Base-by-base conservation (phyloP, 2,113 vertebrate genomes). In the Odontophorus gujanensis region DNA sequence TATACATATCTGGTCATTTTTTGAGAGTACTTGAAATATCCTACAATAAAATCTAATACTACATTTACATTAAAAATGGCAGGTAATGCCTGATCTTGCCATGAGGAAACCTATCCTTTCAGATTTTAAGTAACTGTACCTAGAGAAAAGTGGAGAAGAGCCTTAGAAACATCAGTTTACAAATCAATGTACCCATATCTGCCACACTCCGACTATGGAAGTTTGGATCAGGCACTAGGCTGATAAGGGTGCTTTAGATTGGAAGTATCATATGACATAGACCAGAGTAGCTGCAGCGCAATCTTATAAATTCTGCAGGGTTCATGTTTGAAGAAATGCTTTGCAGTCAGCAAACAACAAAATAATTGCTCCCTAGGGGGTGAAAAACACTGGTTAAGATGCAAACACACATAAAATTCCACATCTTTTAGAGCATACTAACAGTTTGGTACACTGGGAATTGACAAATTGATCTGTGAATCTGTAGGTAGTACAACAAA, bases 371-470 rank as follows among this genome's bases (percentile, higher is more conserved):
- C 89, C 87, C 74, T 6, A 7, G 53, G 45, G 91, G 59, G 26
- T 58, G 78, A 68, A 81, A 93, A 93, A 18, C 62, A 87, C 40
- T 32, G 1, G 43, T 85, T 84, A 81, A 93, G 83, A 95, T 95
- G 90, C 89, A 92, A 94, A 40, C 84, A 68, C 90, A 94, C 81
- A 78, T 34, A 42, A 86, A 73, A 34, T 81, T 72, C n/a, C 73
- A 68, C 36, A 43, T 40, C 7, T 94, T 92, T 90, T 93, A 94
- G 92, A 86, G 74, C 80, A 16, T 47, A 89, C 74, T 91, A 43
- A 89, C 90, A 34, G 55, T 88, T n/a, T 17, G 58, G 24, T 53
- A 20, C 1, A 0, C 36, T 4, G 21, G 74, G 73, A 40, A 34
- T 13, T 57, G 83, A 42, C 43, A 78, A 84, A 93, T 45, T 57